phyloP scores from a whole-genome alignment of 2,797 vertebrate species.

The Tapirus indicus region DNA sequence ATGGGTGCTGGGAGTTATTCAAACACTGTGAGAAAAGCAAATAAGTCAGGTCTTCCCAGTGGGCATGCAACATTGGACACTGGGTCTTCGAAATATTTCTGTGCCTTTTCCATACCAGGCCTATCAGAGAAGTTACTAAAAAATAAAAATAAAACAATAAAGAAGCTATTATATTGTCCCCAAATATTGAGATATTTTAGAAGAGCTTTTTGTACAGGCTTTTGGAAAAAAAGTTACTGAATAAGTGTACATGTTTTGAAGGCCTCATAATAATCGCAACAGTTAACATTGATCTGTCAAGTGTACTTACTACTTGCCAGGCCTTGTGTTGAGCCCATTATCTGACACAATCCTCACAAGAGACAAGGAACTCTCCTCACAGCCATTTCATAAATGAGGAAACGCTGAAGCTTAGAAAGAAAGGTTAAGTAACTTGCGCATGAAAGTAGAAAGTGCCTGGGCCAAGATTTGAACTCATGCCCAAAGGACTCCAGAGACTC shows the following conservation, averaged over 20 bases:
- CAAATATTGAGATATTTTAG: conserved; percentile 6
- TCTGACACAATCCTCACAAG: background rate
- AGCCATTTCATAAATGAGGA: conserved; percentile 2
- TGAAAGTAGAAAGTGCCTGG: background rate
- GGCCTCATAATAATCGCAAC: background rate
- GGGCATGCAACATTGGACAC: background rate
- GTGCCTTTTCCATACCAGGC: background rate
- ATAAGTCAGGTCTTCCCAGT: background rate
- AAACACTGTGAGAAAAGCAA: conserved; percentile 6
- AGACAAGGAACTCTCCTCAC: background rate
- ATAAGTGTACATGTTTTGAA: conserved; percentile 3
- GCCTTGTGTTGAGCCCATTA: background rate
- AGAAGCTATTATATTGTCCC: background rate
- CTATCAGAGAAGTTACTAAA: background rate
- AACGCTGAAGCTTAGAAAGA: background rate
- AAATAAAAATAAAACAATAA: too few species aligned
- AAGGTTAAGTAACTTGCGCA: background rate
- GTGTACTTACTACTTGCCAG: background rate
- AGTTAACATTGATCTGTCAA: background rate
- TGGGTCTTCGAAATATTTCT: conserved; percentile 35
- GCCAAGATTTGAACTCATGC: background rate
- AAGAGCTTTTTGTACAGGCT: background rate
- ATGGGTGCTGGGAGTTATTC: background rate
- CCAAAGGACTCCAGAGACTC: background rate
- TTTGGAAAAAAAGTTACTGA: background rate